Conservation (phyloP, 2,113 vertebrate genomes). For the Mustelus asterias region DNA sequence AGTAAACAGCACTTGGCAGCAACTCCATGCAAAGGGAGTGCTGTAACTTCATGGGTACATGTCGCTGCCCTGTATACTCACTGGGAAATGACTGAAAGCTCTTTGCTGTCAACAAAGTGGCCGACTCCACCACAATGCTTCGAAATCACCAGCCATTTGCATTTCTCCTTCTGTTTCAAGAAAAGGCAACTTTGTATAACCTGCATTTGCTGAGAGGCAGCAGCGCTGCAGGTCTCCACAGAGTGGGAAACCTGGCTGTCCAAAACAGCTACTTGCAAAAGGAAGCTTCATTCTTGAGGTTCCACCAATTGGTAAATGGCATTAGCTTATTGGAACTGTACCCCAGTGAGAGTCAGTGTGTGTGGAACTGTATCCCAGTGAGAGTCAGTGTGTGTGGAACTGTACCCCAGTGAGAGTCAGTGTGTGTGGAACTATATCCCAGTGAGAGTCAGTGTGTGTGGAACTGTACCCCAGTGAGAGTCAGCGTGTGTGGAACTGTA, state of each 20-base stretch:
- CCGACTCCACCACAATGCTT: neutral
- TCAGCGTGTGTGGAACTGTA: no score
- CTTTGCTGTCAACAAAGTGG: neutral
- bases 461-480: no score
- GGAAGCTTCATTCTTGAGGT: neutral
- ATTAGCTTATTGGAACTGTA: neutral
- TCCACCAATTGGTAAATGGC: neutral
- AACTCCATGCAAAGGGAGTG: slow-evolving; percentile 22
- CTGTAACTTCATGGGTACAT: slow-evolving; percentile 29
- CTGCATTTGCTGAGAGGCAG: neutral
- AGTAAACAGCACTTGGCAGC: slow-evolving; percentile 33
- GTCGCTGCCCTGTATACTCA: neutral
- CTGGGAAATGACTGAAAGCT: neutral
- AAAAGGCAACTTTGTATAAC: neutral
- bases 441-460: no score
- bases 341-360: no score
- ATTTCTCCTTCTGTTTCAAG: no score
- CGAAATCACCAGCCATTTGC: neutral
- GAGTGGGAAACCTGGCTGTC: neutral
- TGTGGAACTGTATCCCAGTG: no score
- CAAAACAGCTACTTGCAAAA: neutral
- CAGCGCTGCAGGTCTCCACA: neutral
- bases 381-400: no score
- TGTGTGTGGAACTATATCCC: no score
- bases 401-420: no score